Evolutionary conservation across 2,888 invertebrate species (phyloP).

Genomic region (Melieria omissa): DNA sequence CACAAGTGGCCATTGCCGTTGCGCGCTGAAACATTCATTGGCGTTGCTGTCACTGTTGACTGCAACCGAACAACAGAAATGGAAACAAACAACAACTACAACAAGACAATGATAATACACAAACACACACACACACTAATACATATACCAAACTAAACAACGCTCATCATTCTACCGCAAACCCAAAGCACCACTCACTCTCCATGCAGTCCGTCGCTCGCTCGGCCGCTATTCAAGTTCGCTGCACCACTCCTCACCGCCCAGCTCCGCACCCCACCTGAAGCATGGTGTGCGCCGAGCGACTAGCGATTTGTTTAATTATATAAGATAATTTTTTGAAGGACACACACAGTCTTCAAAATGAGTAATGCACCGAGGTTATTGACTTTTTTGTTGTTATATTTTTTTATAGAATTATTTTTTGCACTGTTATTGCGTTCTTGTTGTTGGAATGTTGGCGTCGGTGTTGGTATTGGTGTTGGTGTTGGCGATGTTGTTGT

Average conservation of each 20-base stretch:
- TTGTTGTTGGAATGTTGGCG: conserved; percentile 5
- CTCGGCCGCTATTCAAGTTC: neutral
- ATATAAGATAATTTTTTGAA: conserved; percentile 61
- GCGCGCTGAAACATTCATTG: neutral
- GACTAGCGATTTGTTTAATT: conserved; percentile 45
- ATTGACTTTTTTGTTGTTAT: conserved; percentile 52
- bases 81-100: neutral
- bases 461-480: neutral
- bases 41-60: no score
- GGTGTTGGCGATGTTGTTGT: conserved; percentile 17
- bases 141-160: no score
- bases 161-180: no score
- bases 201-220: neutral
- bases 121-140: neutral
- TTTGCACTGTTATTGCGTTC: conserved; percentile 20
- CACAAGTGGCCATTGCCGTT: neutral
- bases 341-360: conserved; percentile 64
- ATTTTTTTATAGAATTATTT: conserved; percentile 19
- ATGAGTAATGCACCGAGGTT: conserved; percentile 63
- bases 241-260: conserved; percentile 12
- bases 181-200: neutral
- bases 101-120: neutral
- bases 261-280: no score
- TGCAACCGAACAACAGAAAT: neutral
- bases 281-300: no score